Conservation (phyloP, 1,140 invertebrate species). For the Doryteuthis pealeii region DNA sequence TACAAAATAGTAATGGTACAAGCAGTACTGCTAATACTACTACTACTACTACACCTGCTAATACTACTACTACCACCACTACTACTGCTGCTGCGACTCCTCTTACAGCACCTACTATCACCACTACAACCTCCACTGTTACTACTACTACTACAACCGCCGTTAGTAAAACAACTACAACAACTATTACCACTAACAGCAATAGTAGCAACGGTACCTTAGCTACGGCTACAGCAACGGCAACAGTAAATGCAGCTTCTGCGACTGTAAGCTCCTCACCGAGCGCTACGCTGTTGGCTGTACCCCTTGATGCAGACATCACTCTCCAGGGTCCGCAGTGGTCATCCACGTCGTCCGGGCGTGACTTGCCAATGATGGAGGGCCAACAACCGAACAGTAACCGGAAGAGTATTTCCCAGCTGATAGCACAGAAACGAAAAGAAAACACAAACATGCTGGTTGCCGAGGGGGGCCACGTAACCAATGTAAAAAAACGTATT, state of each 20-base stretch:
- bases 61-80: neutral
- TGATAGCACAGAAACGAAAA: conserved; percentile 49
- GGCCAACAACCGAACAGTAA: conserved; percentile 12
- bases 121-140: too few species aligned
- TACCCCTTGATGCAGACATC: neutral
- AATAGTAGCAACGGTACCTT: neutral
- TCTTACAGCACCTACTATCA: neutral
- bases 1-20: neutral
- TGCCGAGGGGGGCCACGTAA: conserved; percentile 19
- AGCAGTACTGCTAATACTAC: neutral
- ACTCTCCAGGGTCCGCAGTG: neutral
- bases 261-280: neutral
- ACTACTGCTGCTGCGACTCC: neutral
- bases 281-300: neutral
- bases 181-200: neutral
- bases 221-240: neutral
- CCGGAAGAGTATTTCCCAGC: conserved; percentile 44
- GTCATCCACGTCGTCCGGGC: neutral
- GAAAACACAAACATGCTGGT: conserved; percentile 12
- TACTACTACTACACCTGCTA: neutral
- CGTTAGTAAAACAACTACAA: neutral
- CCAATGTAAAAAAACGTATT: neutral
- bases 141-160: neutral
- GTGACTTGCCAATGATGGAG: neutral
- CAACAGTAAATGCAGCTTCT: neutral